These are phyloP conservation scores for Ostrea denselamellosa DNA, from an alignment of 1,140 invertebrate genomes.

Conservation along the genomic window DNA sequence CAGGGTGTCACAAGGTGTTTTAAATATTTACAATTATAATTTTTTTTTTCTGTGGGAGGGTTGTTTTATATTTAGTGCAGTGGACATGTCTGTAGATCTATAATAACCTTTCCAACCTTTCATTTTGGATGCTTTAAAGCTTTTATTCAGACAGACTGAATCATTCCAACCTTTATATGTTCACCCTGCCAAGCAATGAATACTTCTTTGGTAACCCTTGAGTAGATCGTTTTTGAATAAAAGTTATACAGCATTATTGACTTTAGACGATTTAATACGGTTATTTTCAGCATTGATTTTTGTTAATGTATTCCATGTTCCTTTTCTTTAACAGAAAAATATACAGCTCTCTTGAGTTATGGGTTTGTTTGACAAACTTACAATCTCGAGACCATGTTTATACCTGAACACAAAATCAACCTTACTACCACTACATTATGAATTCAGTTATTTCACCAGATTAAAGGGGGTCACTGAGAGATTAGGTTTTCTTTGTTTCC, in stretches of 20 bases:
- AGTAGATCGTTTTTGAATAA: neutral
- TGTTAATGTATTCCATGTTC: slow-evolving; percentile 4
- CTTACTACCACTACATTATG: neutral
- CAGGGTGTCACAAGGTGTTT: neutral
- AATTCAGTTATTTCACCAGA: neutral
- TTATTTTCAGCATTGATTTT: slow-evolving; percentile 11
- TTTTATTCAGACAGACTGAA: neutral
- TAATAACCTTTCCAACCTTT: neutral
- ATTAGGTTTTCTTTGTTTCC: neutral
- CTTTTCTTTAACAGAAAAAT: slow-evolving; percentile 39
- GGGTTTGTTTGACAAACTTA: slow-evolving; percentile 3
- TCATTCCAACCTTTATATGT: neutral
- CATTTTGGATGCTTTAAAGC: neutral
- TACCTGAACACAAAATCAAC: neutral
- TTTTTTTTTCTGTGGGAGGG: neutral
- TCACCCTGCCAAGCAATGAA: neutral
- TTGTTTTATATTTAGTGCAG: neutral
- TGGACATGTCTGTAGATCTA: neutral
- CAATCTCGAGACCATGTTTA: neutral
- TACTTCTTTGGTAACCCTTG: neutral
- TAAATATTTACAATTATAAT: neutral
- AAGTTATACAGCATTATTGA: neutral
- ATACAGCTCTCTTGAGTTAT: neutral
- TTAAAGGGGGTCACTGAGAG: neutral
- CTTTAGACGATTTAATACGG: neutral